These are phyloP conservation scores for Solea solea DNA, from an alignment of 2,113 vertebrate genomes.

Conservation along the genomic window DNA sequence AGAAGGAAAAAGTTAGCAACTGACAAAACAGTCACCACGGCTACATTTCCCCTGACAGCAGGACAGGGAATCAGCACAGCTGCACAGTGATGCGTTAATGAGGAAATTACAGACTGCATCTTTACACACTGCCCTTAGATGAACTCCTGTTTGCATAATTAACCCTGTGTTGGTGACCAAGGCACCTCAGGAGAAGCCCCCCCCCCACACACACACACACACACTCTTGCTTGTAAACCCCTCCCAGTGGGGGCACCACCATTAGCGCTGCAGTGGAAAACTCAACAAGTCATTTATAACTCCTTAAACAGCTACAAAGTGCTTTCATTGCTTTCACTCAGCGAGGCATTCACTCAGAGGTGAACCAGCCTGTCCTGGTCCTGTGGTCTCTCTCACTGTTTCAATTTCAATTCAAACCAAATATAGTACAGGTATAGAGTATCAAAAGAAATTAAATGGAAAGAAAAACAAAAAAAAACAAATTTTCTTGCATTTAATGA, in stretches of 20 bases:
- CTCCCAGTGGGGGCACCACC: slow-evolving; percentile 30
- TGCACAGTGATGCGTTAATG: slow-evolving; percentile 12
- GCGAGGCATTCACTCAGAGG: slow-evolving; percentile 5
- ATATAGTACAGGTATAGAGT: neutral
- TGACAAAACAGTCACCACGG: neutral
- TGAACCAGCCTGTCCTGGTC: neutral
- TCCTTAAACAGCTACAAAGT: slow-evolving; percentile 53
- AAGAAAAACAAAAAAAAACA: no score
- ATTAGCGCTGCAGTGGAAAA: slow-evolving; percentile 63
- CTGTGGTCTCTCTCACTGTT: neutral
- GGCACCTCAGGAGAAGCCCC: slow-evolving; percentile 36
- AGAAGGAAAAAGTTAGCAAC: neutral
- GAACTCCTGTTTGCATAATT: slow-evolving; percentile 39
- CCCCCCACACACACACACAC: slow-evolving; percentile 16
- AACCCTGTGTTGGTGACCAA: slow-evolving; percentile 33
- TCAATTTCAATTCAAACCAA: neutral
- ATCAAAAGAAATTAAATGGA: neutral
- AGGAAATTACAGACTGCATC: slow-evolving; percentile 33
- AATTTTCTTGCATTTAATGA: no score
- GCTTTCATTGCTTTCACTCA: slow-evolving; percentile 36
- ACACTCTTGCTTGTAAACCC: slow-evolving; percentile 40
- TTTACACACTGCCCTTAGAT: slow-evolving; percentile 41
- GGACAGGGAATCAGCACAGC: neutral
- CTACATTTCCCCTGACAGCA: neutral
- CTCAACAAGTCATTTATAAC: slow-evolving; percentile 48